These are phyloP conservation scores for Coelinius sp. DNA, from an alignment of 2,888 invertebrate species.

Conservation along the genomic window DNA sequence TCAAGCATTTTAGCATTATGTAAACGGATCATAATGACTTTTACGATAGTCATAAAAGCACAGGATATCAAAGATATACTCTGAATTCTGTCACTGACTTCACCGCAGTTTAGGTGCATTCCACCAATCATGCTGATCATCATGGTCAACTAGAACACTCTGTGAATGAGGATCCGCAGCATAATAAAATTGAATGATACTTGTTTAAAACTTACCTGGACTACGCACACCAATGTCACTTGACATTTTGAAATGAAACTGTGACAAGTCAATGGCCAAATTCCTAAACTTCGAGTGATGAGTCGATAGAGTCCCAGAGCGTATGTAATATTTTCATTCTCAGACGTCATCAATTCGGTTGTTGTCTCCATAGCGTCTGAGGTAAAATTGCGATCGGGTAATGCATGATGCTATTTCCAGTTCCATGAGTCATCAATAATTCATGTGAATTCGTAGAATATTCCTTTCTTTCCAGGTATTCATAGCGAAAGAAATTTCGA, in stretches of 20 bases:
- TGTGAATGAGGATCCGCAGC: not conserved
- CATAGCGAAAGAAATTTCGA: not conserved
- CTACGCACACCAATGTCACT: not conserved
- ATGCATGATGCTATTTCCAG: not conserved
- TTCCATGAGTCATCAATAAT: not conserved
- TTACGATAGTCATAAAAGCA: not conserved
- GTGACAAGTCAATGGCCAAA: slow-evolving; percentile 32
- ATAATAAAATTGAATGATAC: not conserved
- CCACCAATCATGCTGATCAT: slow-evolving; percentile 4
- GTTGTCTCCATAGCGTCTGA: not conserved
- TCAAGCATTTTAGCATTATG: slow-evolving; percentile 24
- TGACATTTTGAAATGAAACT: slow-evolving; percentile 19
- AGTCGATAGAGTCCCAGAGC: slow-evolving; percentile 36
- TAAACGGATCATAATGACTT: not conserved
- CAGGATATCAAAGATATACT: not conserved
- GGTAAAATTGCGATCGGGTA: not conserved
- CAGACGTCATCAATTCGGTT: not conserved
- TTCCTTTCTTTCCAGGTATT: not conserved
- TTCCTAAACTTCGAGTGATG: slow-evolving; percentile 26
- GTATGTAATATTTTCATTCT: slow-evolving; percentile 16
- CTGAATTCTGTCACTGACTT: slow-evolving; percentile 11
- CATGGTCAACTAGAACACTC: slow-evolving; percentile 15
- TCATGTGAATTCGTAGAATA: not conserved
- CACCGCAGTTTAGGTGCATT: slow-evolving; percentile 10
- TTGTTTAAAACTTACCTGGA: slow-evolving; percentile 27